Evolutionary conservation across 2,888 invertebrate genomes (phyloP).

Genomic region (Polymixis flavicincta): DNA sequence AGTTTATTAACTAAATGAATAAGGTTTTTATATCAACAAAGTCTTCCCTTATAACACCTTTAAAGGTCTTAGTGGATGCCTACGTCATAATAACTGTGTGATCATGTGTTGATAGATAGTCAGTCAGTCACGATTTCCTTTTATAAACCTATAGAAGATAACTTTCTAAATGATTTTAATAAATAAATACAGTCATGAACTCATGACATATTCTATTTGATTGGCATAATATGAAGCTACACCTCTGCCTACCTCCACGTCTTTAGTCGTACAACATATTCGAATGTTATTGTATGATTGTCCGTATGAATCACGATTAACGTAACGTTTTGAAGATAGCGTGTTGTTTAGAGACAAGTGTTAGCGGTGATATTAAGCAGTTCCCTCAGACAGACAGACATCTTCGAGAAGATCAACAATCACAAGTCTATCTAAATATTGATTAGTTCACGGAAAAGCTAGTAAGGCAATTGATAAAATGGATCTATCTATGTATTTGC

Average conservation of each 20-base stretch:
- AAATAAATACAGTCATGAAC: too few species aligned
- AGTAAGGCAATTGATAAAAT: background rate
- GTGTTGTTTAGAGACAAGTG: constrained; percentile 53
- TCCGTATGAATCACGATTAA: constrained; percentile 42
- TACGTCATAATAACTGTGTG: too few species aligned
- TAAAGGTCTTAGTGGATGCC: too few species aligned
- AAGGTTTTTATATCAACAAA: too few species aligned
- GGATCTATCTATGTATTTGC: background rate
- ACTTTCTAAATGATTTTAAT: too few species aligned
- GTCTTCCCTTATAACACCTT: too few species aligned
- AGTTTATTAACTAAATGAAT: too few species aligned
- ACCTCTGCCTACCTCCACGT: background rate
- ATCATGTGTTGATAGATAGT: too few species aligned
- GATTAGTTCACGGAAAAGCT: constrained; percentile 26
- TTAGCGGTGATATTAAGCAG: constrained; percentile 55
- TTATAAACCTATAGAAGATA: too few species aligned
- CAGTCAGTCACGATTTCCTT: too few species aligned
- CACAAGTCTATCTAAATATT: constrained; percentile 48
- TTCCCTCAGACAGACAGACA: constrained; percentile 35
- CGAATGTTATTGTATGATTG: background rate
- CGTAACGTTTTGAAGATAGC: constrained; percentile 42
- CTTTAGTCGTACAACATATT: constrained; percentile 13
- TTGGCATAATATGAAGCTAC: background rate
- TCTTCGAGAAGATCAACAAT: constrained; percentile 52
- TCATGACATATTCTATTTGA: background rate